Base-by-base conservation (phyloP, 2,888 invertebrate genomes). In the Napeogenes inachia region DNA sequence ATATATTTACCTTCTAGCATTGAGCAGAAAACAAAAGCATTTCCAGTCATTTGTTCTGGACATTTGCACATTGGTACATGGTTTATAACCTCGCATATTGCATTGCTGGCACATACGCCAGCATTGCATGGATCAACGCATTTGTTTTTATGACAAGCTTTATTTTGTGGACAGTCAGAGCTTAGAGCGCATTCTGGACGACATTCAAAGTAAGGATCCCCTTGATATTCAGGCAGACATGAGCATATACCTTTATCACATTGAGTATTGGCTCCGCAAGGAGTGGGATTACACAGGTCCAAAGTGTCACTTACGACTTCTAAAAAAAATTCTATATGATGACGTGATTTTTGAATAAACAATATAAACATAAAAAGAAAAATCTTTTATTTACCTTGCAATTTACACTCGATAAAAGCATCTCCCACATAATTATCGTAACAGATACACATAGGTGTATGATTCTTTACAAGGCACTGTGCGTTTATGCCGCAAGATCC, bases 61-160 rank as follows among this genome's bases (percentile, higher is more conserved):
- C 94, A 94, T 72, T 92, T 92, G 70, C 95, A 95, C 86, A 93
- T 93, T n/a, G 94, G 93, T 63, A 94, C 92, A 73, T 95, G 95
- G 71, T 94, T 93, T 58, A 93, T 92, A 8, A 94, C 94, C 75
- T 94, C 93, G 75, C 95, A 95, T 62, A 93, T 89, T 35, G 95
- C 95, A 74, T 93, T 94, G 61, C 86, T 78, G 10, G 94, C 95
- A 79, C 95, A 96, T 5, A 93, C 93, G 60, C 93, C 93, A 54
- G 80, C 80, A 53, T 92, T 92, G 73, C 95, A 95, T 10, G 95
- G 95, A 80, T 95, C 93, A 30, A 89, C 78, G 74, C 95, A 95
- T 82, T 94, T 94, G 75, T 93, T 93, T 77, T 92, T 84, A 56
- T 93, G 85, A 73, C 94, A 94, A 57, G 94, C 93, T 72, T 92